Evolutionary conservation across 2,113 vertebrate species (phyloP).

Genomic region (Hydrolagus affinis): DNA sequence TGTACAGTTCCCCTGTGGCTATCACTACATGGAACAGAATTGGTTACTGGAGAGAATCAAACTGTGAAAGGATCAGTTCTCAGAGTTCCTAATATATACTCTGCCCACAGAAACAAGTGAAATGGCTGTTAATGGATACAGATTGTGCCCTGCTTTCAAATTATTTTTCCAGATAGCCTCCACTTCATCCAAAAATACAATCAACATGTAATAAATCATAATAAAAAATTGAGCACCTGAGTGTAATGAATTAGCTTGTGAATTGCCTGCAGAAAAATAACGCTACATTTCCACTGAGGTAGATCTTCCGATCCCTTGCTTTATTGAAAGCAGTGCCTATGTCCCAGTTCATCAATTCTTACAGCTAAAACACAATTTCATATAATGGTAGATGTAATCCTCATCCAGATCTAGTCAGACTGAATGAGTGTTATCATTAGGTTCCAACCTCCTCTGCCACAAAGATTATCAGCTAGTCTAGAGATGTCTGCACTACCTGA

Average conservation of each 20-base stretch:
- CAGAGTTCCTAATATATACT: not conserved
- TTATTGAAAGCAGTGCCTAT: not conserved
- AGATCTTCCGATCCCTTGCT: not conserved
- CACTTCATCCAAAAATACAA: not conserved
- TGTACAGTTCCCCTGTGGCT: not conserved
- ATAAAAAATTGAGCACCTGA: conserved; percentile 21
- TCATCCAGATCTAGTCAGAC: not conserved
- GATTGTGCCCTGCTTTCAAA: not conserved
- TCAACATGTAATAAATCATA: conserved; percentile 14
- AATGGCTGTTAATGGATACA: conserved; percentile 12
- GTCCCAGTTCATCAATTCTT: not conserved
- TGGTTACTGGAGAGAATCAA: too few relatives aligned
- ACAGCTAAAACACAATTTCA: not conserved
- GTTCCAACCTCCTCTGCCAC: not conserved
- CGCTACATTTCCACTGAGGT: not conserved
- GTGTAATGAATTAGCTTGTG: not conserved
- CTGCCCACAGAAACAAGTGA: not conserved
- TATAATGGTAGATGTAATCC: not conserved
- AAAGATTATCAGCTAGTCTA: not conserved
- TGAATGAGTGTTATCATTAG: not conserved
- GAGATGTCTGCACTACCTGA: not conserved
- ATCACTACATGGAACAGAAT: too few relatives aligned
- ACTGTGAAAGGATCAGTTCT: not conserved
- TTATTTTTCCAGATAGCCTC: not conserved
- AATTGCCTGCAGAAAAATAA: not conserved